Evolutionary conservation across 2,888 invertebrate species (phyloP).

Genomic region (Beris morrisii): DNA sequence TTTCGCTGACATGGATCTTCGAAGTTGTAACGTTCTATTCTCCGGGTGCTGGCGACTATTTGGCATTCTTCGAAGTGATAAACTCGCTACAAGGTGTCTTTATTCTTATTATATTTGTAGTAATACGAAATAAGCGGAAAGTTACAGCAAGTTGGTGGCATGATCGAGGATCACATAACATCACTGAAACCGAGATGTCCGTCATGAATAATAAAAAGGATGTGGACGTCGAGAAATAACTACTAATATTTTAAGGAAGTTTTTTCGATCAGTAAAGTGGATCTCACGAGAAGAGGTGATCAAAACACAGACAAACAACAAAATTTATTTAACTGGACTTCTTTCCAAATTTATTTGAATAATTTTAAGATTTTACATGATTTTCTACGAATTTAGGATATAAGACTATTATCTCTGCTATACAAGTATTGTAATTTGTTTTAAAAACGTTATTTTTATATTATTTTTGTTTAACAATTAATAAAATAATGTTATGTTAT

Average conservation of each 20-base stretch:
- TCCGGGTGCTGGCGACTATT: constrained; percentile 50
- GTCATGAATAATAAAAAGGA: neutral
- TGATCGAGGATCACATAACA: constrained; percentile 52
- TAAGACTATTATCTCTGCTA: no score
- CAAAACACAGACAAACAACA: no score
- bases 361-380: no score
- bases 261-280: no score
- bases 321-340: no score
- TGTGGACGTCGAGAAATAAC: neutral
- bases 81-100: constrained; percentile 72
- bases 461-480: no score
- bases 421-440: no score
- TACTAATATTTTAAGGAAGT: neutral
- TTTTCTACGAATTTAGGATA: no score
- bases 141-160: constrained; percentile 54
- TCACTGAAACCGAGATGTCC: constrained; percentile 39
- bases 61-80: constrained; percentile 68
- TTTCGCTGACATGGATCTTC: constrained; percentile 71
- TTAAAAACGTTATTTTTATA: no score
- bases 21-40: constrained; percentile 66
- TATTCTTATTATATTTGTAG: constrained; percentile 67
- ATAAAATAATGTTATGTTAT: no score
- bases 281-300: no score
- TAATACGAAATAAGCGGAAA: constrained; percentile 49
- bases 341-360: no score